Conservation (phyloP, 2,113 vertebrate species). For the Solenodon paradoxus region DNA sequence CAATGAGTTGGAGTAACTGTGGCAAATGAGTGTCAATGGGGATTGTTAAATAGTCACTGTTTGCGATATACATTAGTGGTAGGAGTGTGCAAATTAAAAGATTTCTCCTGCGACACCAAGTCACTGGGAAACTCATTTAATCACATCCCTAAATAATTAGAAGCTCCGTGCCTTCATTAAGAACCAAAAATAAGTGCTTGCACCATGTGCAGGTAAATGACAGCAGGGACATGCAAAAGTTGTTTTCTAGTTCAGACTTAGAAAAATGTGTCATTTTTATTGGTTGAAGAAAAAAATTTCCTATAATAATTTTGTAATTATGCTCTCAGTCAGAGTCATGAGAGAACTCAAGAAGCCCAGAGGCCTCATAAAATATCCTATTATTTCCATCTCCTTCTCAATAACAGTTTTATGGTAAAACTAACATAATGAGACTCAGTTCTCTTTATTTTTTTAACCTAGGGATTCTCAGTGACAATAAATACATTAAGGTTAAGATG, state of each 20-base stretch:
- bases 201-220: conserved; percentile 75
- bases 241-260: conserved; percentile 71
- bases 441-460: conserved; percentile 46
- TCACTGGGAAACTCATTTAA: conserved; percentile 74
- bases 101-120: conserved; percentile 73
- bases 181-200: conserved; percentile 71
- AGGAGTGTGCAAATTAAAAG: conserved; percentile 74
- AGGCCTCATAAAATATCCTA: conserved; percentile 68
- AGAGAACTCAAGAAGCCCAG: conserved; percentile 61
- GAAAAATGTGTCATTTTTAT: conserved; percentile 75
- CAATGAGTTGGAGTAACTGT: conserved; percentile 58
- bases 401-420: conserved; percentile 74
- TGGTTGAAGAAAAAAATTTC: conserved; percentile 65
- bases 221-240: conserved; percentile 68
- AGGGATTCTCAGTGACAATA: conserved; percentile 31
- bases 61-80: conserved; percentile 62
- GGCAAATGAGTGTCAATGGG: conserved; percentile 71
- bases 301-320: conserved; percentile 73
- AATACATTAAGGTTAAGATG: conserved; percentile 28
- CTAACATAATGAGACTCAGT: conserved; percentile 72
- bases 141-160: conserved; percentile 78
- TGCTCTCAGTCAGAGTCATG: conserved; percentile 63
- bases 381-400: conserved; percentile 63
- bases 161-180: conserved; percentile 73
- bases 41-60: conserved; percentile 69